Conservation (phyloP, 2,888 invertebrate species). For the Pterostichus madidus region DNA sequence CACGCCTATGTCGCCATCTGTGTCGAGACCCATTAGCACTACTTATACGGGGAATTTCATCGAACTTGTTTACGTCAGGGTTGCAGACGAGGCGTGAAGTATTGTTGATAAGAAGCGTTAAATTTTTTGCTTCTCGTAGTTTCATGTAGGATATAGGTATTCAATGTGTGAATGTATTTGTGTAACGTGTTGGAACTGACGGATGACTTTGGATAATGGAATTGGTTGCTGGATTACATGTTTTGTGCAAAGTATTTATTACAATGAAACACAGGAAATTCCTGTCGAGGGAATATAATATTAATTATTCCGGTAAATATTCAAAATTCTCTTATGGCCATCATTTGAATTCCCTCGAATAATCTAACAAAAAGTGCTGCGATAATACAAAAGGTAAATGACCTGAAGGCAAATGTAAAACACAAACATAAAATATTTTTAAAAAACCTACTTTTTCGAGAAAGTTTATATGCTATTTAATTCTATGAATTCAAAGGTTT, state of each 20-base stretch:
- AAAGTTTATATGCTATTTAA: no score
- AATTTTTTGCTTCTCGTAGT: neutral
- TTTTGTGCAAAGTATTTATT: slow-evolving; percentile 7
- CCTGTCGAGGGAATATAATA: neutral
- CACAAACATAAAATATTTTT: no score
- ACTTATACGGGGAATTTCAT: slow-evolving; percentile 44
- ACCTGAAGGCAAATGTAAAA: no score
- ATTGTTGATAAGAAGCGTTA: slow-evolving; percentile 33
- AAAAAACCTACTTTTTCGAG: no score
- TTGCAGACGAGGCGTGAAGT: slow-evolving; percentile 33
- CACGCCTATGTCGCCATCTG: slow-evolving; percentile 10
- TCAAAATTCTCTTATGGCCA: neutral
- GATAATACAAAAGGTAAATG: no score
- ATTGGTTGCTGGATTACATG: slow-evolving; percentile 21
- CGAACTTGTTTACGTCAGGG: slow-evolving; percentile 44
- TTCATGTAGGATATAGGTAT: slow-evolving; percentile 10
- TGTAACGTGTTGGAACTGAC: slow-evolving; percentile 17
- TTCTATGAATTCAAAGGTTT: no score
- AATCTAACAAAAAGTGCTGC: no score
- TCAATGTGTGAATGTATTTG: slow-evolving; percentile 28
- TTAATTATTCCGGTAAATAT: slow-evolving; percentile 11
- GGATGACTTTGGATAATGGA: slow-evolving; percentile 37
- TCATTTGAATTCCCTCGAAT: no score
- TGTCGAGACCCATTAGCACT: neutral
- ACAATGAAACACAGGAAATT: neutral